Conservation (phyloP, 2,113 vertebrate species). For the Choloepus hoffmanni region DNA sequence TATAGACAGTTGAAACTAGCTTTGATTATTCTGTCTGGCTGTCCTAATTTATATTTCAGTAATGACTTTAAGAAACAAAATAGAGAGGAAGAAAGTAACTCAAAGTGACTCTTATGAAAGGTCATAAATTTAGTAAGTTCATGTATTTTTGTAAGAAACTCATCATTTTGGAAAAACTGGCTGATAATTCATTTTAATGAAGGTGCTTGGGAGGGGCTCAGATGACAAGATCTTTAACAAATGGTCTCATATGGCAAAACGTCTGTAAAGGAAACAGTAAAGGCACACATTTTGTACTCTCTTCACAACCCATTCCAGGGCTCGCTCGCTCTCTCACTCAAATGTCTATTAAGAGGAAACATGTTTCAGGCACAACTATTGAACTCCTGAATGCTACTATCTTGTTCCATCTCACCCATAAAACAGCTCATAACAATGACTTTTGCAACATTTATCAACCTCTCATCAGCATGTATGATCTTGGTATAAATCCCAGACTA, state of each 20-base stretch:
- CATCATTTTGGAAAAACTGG: neutral
- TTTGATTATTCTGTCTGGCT: slow-evolving; percentile 2
- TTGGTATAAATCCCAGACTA: slow-evolving; percentile 48
- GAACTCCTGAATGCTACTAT: neutral
- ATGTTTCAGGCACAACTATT: neutral
- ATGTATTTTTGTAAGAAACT: neutral
- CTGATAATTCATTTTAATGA: neutral
- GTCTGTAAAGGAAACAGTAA: neutral
- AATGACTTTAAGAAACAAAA: slow-evolving; percentile 15
- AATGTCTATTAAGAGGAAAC: slow-evolving; percentile 44
- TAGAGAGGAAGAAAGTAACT: neutral
- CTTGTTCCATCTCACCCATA: neutral
- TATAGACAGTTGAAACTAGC: neutral
- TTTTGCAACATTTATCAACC: slow-evolving; percentile 46
- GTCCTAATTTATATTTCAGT: slow-evolving; percentile 18
- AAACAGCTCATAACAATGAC: slow-evolving; percentile 15
- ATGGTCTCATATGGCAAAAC: neutral
- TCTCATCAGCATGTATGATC: slow-evolving; percentile 33
- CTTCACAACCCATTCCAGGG: neutral
- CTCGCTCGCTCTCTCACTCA: neutral
- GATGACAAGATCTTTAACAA: neutral
- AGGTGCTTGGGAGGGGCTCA: neutral
- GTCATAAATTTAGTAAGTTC: neutral
- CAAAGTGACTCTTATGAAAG: neutral
- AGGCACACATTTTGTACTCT: neutral